phyloP scores from a whole-genome alignment of 2,113 vertebrate species.

The Gorsachius goisagi region DNA sequence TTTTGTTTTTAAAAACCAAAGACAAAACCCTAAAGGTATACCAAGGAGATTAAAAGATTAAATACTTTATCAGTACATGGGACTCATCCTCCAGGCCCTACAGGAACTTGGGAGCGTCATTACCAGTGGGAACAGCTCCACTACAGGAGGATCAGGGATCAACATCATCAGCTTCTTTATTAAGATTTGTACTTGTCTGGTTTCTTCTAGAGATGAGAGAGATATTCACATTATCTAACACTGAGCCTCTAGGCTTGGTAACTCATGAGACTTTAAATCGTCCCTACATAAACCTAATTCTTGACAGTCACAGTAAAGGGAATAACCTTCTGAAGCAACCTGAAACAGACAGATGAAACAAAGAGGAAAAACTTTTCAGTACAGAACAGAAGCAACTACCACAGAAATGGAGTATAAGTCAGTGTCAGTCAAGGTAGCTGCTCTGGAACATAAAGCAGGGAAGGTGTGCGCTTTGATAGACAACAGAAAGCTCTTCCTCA shows the following conservation, averaged over 20 bases:
- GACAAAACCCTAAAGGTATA: not conserved
- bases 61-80: not conserved
- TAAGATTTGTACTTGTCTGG: not conserved
- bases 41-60: not conserved
- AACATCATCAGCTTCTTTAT: not conserved
- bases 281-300: not conserved
- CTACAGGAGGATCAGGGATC: not conserved
- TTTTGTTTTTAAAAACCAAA: not conserved
- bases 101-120: not conserved
- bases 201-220: not conserved
- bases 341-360: not conserved
- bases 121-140: not conserved
- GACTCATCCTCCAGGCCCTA: not conserved
- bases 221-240: not conserved
- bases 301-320: not conserved
- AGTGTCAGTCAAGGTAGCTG: not conserved
- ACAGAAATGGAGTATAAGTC: not conserved
- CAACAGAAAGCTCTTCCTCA: not conserved
- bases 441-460: not conserved
- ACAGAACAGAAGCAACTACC: not conserved
- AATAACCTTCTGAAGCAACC: not conserved
- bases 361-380: not conserved
- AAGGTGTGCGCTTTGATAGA: not conserved
- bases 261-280: not conserved
- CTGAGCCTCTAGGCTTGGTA: not conserved